These are phyloP conservation scores for Bombus impatiens DNA, from an alignment of 1,140 invertebrate species.

Conservation along the genomic window DNA sequence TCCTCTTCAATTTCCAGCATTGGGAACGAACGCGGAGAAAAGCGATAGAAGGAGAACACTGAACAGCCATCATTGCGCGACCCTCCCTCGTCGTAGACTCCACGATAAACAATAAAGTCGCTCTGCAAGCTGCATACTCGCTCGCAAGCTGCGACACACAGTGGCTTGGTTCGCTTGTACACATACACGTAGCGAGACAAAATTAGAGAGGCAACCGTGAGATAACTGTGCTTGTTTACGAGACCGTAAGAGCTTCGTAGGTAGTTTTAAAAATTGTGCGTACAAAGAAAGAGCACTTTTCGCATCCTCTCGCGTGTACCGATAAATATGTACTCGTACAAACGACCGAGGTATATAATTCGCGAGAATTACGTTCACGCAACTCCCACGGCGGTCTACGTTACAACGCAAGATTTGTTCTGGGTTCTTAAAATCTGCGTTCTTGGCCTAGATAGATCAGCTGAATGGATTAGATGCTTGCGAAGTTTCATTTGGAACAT, in stretches of 20 bases:
- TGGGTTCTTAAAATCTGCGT: no score
- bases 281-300: neutral
- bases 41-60: neutral
- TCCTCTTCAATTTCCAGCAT: neutral
- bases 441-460: no score
- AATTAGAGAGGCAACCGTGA: conserved; percentile 36
- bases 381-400: neutral
- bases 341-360: neutral
- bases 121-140: neutral
- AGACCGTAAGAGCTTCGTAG: conserved; percentile 59
- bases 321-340: neutral
- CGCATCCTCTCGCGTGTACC: neutral
- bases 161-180: no score
- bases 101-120: conserved; percentile 29
- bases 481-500: no score
- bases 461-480: no score
- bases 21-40: neutral
- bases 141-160: no score
- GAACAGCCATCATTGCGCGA: neutral
- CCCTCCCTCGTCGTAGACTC: neutral
- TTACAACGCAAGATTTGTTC: neutral
- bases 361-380: neutral
- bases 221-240: conserved; percentile 58
- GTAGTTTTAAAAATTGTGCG: conserved; percentile 62
- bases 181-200: neutral